phyloP scores from a whole-genome alignment of 2,888 invertebrate species.

The Athalia cordata region DNA sequence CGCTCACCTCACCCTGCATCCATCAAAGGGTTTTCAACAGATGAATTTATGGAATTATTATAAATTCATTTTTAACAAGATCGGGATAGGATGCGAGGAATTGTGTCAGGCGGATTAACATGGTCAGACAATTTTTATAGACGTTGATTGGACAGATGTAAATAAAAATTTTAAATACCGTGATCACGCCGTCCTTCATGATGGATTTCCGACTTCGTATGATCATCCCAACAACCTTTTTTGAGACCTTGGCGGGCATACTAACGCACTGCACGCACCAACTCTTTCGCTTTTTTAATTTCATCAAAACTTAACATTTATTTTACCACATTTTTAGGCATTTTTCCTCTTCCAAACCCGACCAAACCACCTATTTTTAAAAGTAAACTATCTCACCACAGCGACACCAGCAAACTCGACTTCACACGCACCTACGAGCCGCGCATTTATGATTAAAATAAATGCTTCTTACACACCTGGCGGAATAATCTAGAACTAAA shows the following conservation, averaged over 20 bases:
- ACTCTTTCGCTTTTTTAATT: slow-evolving; percentile 72
- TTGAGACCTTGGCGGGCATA: slow-evolving; percentile 85
- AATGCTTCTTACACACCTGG: slow-evolving; percentile 16
- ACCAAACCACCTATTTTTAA: too few relatives aligned
- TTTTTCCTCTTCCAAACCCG: neutral
- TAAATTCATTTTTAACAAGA: too few relatives aligned
- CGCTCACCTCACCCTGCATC: too few relatives aligned
- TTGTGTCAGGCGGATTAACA: slow-evolving; percentile 45
- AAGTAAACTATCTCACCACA: neutral
- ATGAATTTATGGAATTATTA: too few relatives aligned
- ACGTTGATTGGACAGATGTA: neutral
- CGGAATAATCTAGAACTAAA: slow-evolving; percentile 14
- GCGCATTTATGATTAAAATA: slow-evolving; percentile 26
- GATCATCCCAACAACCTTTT: slow-evolving; percentile 91
- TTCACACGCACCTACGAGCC: slow-evolving; percentile 34
- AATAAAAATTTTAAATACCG: slow-evolving; percentile 71
- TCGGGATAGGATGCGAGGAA: too few relatives aligned
- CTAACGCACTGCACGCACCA: slow-evolving; percentile 73
- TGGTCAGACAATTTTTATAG: slow-evolving; percentile 42
- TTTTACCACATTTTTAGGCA: slow-evolving; percentile 30
- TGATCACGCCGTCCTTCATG: slow-evolving; percentile 91
- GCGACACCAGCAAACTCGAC: neutral
- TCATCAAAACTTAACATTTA: slow-evolving; percentile 63
- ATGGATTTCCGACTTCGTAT: slow-evolving; percentile 90
- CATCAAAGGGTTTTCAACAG: too few relatives aligned